Evolutionary conservation across 2,113 vertebrate species (phyloP).

Genomic region (Myanophis thanlyinensis): DNA sequence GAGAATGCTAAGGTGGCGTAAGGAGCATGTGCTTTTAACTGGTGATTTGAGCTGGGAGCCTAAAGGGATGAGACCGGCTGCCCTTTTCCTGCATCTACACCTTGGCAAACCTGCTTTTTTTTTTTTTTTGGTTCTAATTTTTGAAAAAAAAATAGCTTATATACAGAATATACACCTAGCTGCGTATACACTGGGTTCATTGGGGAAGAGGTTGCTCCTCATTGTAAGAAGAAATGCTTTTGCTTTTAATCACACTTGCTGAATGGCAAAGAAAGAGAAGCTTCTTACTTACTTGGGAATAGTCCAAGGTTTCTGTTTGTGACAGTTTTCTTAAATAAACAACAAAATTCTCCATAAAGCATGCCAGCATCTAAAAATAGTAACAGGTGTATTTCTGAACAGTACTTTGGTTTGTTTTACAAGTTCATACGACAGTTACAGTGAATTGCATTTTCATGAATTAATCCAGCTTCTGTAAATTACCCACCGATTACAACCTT

Average conservation of each 20-base stretch:
- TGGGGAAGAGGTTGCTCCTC: neutral
- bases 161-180: neutral
- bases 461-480: neutral
- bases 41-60: neutral
- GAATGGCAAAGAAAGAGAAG: neutral
- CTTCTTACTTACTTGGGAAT: neutral
- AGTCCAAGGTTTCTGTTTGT: neutral
- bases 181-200: neutral
- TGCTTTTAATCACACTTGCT: neutral
- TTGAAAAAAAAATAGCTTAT: neutral
- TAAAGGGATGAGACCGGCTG: conserved; percentile 10
- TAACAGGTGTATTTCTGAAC: neutral
- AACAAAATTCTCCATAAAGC: neutral
- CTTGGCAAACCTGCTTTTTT: conserved; percentile 1
- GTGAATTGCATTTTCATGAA: neutral
- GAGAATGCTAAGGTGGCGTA: conserved; percentile 1
- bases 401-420: neutral
- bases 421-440: neutral
- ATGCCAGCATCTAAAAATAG: neutral
- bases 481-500: neutral
- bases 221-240: neutral
- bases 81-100: neutral
- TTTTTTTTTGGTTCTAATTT: conserved; percentile 22
- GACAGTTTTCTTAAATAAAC: neutral
- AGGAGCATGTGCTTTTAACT: conserved; percentile 30